Conservation (phyloP, 2,797 vertebrate genomes). For the Gallirallus australis region DNA sequence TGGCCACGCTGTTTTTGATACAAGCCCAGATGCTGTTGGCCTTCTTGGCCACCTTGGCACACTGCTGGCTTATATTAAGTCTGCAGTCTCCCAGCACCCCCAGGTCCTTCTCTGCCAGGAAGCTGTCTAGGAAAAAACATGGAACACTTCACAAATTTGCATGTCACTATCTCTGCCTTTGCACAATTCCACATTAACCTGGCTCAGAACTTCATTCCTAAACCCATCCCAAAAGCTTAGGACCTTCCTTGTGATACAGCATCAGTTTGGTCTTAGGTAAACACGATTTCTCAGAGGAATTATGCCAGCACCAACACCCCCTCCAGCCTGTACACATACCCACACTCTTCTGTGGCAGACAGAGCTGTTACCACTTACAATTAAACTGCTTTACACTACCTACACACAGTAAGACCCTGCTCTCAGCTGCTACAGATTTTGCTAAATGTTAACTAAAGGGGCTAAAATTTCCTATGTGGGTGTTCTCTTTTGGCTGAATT, state of each 20-base stretch:
- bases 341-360: neutral
- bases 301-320: neutral
- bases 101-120: too few species aligned
- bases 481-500: neutral
- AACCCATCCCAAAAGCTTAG: neutral
- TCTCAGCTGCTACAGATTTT: neutral
- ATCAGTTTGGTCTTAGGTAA: neutral
- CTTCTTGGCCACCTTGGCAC: too few species aligned
- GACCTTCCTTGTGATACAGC: neutral
- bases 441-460: neutral
- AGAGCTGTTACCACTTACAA: neutral
- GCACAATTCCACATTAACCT: accelerated
- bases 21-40: too few species aligned
- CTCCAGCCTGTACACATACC: neutral
- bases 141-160: too few species aligned
- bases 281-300: neutral
- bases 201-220: neutral
- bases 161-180: neutral
- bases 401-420: neutral
- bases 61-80: too few species aligned
- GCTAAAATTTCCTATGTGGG: neutral
- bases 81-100: too few species aligned
- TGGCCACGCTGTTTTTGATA: too few species aligned
- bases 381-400: neutral
- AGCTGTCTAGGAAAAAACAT: too few species aligned